Conservation (phyloP, 2,797 vertebrate species). For the Chelmon rostratus region DNA sequence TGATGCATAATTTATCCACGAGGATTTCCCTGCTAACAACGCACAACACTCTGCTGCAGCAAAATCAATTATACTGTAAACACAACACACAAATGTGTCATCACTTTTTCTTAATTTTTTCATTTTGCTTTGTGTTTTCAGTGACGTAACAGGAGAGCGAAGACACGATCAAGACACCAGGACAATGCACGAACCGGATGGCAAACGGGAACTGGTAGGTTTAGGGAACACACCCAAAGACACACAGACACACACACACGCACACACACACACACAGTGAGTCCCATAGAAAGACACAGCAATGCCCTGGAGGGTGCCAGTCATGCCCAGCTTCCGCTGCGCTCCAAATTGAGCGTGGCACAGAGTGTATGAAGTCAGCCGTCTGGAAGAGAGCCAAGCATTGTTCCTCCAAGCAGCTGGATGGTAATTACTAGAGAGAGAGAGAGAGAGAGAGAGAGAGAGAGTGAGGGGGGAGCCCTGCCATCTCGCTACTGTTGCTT, state of each 20-base stretch:
- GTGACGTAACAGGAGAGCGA: conserved; percentile 42
- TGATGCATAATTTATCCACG: background rate
- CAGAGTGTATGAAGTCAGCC: conserved; percentile 82
- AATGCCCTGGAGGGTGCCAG: conserved; percentile 79
- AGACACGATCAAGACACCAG: conserved; percentile 18
- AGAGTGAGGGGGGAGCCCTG: conserved; percentile 34
- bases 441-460: conserved; percentile 12
- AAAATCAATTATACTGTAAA: background rate
- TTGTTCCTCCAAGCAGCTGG: conserved; percentile 83
- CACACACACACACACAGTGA: conserved; percentile 46
- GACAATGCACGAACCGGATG: conserved; percentile 41
- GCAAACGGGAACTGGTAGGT: conserved; percentile 58
- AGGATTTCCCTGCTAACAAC: background rate
- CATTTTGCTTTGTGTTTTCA: conserved; percentile 21
- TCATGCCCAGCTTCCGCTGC: conserved; percentile 79
- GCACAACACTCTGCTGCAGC: background rate
- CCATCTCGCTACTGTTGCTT: conserved; percentile 59
- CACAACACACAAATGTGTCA: too few species aligned
- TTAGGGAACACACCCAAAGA: conserved; percentile 34
- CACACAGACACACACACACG: conserved; percentile 36
- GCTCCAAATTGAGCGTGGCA: conserved; percentile 82
- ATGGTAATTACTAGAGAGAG: conserved; percentile 75
- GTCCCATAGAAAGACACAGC: conserved; percentile 69
- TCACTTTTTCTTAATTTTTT: background rate
- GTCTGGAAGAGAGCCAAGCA: conserved; percentile 80